Conservation (phyloP, 2,888 invertebrate species). For the Nomada fucata region DNA sequence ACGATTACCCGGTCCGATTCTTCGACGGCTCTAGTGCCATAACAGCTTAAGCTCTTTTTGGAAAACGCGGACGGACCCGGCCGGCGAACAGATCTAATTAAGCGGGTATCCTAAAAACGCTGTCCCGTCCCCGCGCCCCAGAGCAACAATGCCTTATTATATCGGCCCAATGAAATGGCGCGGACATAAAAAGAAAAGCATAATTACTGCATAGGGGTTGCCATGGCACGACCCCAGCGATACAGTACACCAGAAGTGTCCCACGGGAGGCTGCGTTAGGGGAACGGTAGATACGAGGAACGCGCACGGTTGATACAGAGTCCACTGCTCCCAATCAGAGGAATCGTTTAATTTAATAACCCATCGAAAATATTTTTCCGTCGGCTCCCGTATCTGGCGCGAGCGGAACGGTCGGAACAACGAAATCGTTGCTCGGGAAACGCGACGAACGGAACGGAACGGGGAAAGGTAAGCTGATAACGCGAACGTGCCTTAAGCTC, state of each 20-base stretch:
- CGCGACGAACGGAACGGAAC: conserved; percentile 15
- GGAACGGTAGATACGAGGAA: conserved; percentile 45
- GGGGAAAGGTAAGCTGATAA: conserved; percentile 42
- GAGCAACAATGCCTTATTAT: conserved; percentile 80
- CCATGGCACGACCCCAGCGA: conserved; percentile 78
- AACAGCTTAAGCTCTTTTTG: conserved; percentile 60
- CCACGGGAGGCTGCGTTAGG: conserved; percentile 75
- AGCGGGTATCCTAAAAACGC: conserved; percentile 74
- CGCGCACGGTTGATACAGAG: conserved; percentile 56
- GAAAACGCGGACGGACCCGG: conserved; percentile 58
- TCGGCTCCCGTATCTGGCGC: conserved; percentile 31
- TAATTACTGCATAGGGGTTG: conserved; percentile 83
- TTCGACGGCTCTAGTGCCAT: conserved; percentile 36
- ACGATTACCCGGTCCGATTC: conserved; percentile 37
- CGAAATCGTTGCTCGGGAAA: not conserved
- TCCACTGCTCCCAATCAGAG: conserved; percentile 72
- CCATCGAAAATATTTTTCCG: conserved; percentile 76
- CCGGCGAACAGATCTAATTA: conserved; percentile 72
- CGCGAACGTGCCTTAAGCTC: conserved; percentile 66
- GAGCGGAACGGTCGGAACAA: not conserved
- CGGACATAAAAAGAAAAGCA: conserved; percentile 82
- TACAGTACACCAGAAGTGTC: conserved; percentile 81
- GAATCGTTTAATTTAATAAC: conserved; percentile 83
- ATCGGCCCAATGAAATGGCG: conserved; percentile 82
- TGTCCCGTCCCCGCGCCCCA: conserved; percentile 66